These are phyloP conservation scores for Ladona fulva DNA, from an alignment of 1,140 invertebrate genomes.

Conservation along the genomic window DNA sequence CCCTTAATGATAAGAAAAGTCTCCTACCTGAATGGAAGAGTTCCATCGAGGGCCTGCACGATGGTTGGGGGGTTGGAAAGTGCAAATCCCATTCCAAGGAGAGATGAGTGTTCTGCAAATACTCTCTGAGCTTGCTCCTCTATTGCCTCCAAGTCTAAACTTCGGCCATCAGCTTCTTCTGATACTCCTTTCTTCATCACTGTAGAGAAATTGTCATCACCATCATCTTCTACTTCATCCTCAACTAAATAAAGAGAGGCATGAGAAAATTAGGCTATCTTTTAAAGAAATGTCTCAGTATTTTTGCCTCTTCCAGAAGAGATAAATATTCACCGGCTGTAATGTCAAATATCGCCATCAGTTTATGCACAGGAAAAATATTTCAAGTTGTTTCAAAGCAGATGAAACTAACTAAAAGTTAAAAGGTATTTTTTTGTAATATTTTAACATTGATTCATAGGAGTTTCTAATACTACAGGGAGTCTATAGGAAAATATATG, in stretches of 20 bases:
- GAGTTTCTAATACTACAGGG: too few species aligned
- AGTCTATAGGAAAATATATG: too few species aligned
- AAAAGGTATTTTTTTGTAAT: too few species aligned
- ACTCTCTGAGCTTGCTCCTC: conserved; percentile 64
- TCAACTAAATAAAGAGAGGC: conserved; percentile 41
- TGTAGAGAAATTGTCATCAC: not conserved
- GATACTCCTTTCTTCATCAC: not conserved
- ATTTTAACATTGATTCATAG: too few species aligned
- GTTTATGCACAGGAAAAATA: too few species aligned
- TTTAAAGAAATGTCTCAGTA: not conserved
- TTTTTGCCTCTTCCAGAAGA: not conserved
- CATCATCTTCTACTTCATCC: conserved; percentile 58
- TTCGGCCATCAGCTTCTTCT: conserved; percentile 14
- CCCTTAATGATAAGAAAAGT: too few species aligned
- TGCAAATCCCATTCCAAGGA: conserved; percentile 86
- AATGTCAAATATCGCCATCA: too few species aligned
- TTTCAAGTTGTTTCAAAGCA: too few species aligned
- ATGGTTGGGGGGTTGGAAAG: conserved; percentile 76
- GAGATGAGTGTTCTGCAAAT: conserved; percentile 57
- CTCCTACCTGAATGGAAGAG: conserved; percentile 67
- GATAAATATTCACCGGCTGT: too few species aligned
- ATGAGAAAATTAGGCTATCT: not conserved
- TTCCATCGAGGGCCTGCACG: conserved; percentile 81
- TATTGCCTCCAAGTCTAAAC: conserved; percentile 43
- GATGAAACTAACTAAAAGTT: too few species aligned